Conservation (phyloP, 2,888 invertebrate species). For the Tenthredo livida region DNA sequence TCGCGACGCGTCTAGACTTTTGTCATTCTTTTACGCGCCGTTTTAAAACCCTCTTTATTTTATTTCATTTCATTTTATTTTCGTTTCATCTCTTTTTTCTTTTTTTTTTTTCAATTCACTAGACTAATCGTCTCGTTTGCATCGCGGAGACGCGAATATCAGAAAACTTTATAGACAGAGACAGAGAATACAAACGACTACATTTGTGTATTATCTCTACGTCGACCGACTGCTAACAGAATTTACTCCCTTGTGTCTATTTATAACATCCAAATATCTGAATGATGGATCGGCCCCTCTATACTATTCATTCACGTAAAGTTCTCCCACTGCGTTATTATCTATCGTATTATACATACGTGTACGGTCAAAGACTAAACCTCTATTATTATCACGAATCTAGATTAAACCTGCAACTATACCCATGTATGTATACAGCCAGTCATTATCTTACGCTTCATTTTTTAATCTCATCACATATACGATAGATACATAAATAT, state of each 20-base stretch:
- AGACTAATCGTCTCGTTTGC: conserved; percentile 6
- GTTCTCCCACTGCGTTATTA: conserved; percentile 16
- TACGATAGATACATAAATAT: not conserved
- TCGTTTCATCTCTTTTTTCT: not conserved
- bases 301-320: conserved; percentile 50
- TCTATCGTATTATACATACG: conserved; percentile 30
- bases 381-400: conserved; percentile 11
- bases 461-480: not conserved
- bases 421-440: not conserved
- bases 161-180: not conserved
- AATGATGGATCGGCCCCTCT: conserved; percentile 66
- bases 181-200: conserved; percentile 33
- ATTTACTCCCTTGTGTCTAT: conserved; percentile 72
- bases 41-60: not conserved
- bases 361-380: not conserved
- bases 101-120: not conserved
- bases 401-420: not conserved
- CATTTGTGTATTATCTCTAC: conserved; percentile 45
- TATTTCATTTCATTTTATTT: not conserved
- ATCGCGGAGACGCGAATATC: conserved; percentile 17
- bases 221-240: conserved; percentile 55
- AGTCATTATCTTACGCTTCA: conserved; percentile 2
- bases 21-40: conserved; percentile 21
- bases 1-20: conserved; percentile 13
- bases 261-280: conserved; percentile 69